A percentile compares a stretch with the other conserved stretches of the same genome.
These are phyloP conservation scores for Pedionomus torquatus DNA, from an alignment of 2,113 vertebrate species.

Conservation along the genomic window DNA sequence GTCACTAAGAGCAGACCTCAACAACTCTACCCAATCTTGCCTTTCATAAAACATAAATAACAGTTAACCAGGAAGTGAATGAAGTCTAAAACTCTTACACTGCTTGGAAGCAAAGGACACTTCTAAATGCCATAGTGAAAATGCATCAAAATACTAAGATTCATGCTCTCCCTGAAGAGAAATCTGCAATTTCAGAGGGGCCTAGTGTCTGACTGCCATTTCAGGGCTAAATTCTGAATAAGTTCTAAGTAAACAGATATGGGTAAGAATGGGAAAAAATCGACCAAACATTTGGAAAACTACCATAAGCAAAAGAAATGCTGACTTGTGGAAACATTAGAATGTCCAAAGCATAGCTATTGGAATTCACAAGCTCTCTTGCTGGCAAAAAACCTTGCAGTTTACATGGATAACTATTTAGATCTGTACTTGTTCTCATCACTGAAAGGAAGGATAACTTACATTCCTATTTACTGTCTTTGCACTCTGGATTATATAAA, in stretches of 20 bases:
- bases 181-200: not conserved
- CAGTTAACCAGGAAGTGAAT: not conserved
- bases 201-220: accelerated
- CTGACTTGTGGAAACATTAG: not conserved
- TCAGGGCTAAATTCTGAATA: not conserved
- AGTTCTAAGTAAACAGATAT: not conserved
- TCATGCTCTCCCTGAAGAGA: not conserved
- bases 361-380: not conserved
- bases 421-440: not conserved
- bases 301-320: not conserved
- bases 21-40: not conserved
- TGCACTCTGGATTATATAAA: not conserved
- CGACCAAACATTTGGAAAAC: not conserved
- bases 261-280: not conserved
- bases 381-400: not conserved
- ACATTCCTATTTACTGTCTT: not conserved
- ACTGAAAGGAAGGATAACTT: not conserved
- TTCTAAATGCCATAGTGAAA: not conserved
- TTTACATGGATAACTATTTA: not conserved
- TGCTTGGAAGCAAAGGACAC: not conserved
- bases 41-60: not conserved
- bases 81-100: not conserved
- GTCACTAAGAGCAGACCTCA: not conserved
- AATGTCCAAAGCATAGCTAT: not conserved
- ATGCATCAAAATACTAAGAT: not conserved